Conservation (phyloP, 64 coral and sea anemone genomes). For the Porites lutea region DNA sequence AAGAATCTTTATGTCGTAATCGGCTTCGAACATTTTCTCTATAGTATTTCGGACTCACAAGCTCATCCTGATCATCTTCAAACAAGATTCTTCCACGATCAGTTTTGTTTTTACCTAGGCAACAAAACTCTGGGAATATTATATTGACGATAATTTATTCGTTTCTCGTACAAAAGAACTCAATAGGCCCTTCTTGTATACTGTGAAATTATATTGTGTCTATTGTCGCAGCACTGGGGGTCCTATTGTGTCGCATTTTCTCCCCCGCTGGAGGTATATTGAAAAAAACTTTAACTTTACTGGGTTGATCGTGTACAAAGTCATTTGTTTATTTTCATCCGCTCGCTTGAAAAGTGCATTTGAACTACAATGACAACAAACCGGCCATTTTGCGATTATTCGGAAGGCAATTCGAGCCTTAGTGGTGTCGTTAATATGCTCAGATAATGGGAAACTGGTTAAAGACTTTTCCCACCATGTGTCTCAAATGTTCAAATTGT, state of each 20-base stretch:
- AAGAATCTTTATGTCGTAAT: not conserved
- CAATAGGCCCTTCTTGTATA: not conserved
- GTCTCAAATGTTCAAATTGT: conserved; percentile 37
- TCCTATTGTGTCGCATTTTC: not conserved
- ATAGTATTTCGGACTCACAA: not conserved
- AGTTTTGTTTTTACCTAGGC: conserved; percentile 37
- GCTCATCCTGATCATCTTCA: not conserved
- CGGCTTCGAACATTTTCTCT: too few relatives aligned
- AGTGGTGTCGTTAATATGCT: conserved; percentile 26
- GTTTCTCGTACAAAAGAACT: conserved; percentile 22
- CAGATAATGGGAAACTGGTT: conserved; percentile 34
- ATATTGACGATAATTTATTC: not conserved
- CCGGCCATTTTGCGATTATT: conserved; percentile 13
- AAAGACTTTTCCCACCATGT: conserved; percentile 55
- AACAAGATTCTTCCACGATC: conserved; percentile 52
- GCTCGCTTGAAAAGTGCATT: not conserved
- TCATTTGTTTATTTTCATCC: conserved; percentile 10
- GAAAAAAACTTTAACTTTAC: not conserved
- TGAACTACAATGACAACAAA: not conserved
- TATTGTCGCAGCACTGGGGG: not conserved
- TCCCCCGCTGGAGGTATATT: not conserved
- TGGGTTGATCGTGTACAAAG: not conserved
- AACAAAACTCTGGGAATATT: conserved; percentile 25
- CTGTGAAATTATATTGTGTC: not conserved
- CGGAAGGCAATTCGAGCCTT: conserved; percentile 23